Evolutionary conservation across 1,140 invertebrate genomes (phyloP), one percentile per base, ranked within the genome.

Genomic region (Nebria ingens): DNA sequence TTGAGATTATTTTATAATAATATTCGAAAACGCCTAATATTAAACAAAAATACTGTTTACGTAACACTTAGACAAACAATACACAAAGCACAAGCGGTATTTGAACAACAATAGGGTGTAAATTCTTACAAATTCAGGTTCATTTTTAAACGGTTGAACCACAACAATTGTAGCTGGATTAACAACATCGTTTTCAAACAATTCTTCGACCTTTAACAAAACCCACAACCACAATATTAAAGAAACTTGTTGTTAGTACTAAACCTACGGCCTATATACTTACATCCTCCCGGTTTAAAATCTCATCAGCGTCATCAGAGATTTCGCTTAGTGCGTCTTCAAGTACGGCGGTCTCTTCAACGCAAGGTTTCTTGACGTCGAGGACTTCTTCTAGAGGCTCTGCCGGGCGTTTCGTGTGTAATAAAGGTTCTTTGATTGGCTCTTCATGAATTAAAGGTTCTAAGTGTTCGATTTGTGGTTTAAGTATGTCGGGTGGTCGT

Each of bases 241-340:
- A 21, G 50, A 57, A n/a, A n/a, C n/a, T n/a, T n/a, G 17, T 58
- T 17, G 57, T 21, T 19, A 53, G 54, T 29, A 21, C n/a, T 6
- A 51, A 38, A 19, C 21, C 23, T 34, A 23, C 4, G 12, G 13
- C 25, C 20, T 57, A 19, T 51, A 13, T 40, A 68, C 71, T 71
- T 71, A 81, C 85, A 68, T 87, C 84, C 59, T 85, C 85, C 70
- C 83, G 79, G 60, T 89, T 86, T 1, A 90, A 73, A 64, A 91
- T 90, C 59, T 90, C 88, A 70, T 91, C 88, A 51, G 87, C 85
- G 71, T 89, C 88, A 65, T 90, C 88, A 65, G 87, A 89, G 25
- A 91, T 89, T 69, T 91, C 88, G 70, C 88, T 91, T 2, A 91
- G 75, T 62, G 89, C 86, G 61, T 88, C 86, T 55, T 79, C 79